These are phyloP conservation scores for Ennomos quercinarius DNA, from an alignment of 2,888 invertebrate genomes.

Conservation along the genomic window DNA sequence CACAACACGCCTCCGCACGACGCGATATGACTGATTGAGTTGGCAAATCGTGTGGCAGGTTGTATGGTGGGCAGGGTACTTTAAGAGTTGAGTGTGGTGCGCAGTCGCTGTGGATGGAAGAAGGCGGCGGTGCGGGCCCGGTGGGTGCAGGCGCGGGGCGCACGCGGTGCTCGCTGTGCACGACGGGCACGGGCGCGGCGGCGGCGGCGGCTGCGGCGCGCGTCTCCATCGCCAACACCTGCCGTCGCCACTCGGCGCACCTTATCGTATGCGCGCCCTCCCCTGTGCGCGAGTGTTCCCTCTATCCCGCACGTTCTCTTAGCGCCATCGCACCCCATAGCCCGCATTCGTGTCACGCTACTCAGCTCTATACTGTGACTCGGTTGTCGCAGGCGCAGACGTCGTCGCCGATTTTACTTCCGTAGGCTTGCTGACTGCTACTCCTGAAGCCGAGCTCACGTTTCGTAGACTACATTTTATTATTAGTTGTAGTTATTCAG, in stretches of 20 bases:
- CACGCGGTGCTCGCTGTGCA: conserved; percentile 65
- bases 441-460: conserved; percentile 1
- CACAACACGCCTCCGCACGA: too few relatives aligned
- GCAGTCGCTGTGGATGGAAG: conserved; percentile 88
- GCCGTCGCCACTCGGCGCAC: conserved; percentile 75
- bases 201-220: conserved; percentile 56
- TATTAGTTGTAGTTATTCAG: background rate
- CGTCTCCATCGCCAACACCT: conserved; percentile 57
- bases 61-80: background rate
- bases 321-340: conserved; percentile 1
- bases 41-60: background rate
- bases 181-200: conserved; percentile 58
- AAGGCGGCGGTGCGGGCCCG: conserved; percentile 49
- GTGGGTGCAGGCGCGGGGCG: conserved; percentile 49
- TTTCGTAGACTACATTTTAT: background rate
- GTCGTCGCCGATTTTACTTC: background rate
- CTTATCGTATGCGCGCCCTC: conserved; percentile 65
- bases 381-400: background rate
- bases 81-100: conserved; percentile 4
- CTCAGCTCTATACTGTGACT: too few relatives aligned
- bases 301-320: conserved; percentile 29
- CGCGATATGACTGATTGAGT: too few relatives aligned
- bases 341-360: background rate
- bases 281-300: conserved; percentile 46
- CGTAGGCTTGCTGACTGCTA: background rate